Percentiles rank a stretch among this genome's conserved stretches.
phyloP scores from a whole-genome alignment of 2,888 invertebrate species.

The Athripsodes cinereus region DNA sequence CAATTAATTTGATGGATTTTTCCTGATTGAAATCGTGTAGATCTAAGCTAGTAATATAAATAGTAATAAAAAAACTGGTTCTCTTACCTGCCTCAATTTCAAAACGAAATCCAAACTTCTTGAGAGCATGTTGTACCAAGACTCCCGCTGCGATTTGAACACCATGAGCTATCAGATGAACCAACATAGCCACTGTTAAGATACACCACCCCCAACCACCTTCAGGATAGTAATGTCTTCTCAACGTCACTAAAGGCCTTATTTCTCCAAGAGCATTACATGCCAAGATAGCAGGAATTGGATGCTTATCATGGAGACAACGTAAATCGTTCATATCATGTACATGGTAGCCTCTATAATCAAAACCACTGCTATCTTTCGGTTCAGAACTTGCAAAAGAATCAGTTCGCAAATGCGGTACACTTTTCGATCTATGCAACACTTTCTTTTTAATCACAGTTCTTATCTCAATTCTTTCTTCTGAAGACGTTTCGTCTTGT shows the following conservation, averaged over 20 bases:
- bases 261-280: constrained; percentile 35
- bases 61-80: background rate
- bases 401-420: constrained; percentile 23
- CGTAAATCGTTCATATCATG: constrained; percentile 17
- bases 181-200: constrained; percentile 62
- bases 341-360: constrained; percentile 18
- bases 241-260: constrained; percentile 57
- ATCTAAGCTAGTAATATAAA: no score
- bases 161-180: constrained; percentile 70
- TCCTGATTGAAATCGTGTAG: no score
- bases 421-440: constrained; percentile 17
- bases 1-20: no score
- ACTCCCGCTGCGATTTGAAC: constrained; percentile 63
- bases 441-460: constrained; percentile 10
- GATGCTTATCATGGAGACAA: constrained; percentile 30
- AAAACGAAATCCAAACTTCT: constrained; percentile 54
- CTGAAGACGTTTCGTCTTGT: constrained; percentile 25
- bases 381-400: constrained; percentile 22
- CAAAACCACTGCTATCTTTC: constrained; percentile 9
- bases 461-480: constrained; percentile 19
- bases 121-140: constrained; percentile 52
- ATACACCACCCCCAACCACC: constrained; percentile 87
- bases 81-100: constrained; percentile 59
- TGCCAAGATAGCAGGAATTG: constrained; percentile 44
- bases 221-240: constrained; percentile 81